Base-by-base conservation (phyloP, 1,140 invertebrate species). In the Ceratoteleas bidentatus region DNA sequence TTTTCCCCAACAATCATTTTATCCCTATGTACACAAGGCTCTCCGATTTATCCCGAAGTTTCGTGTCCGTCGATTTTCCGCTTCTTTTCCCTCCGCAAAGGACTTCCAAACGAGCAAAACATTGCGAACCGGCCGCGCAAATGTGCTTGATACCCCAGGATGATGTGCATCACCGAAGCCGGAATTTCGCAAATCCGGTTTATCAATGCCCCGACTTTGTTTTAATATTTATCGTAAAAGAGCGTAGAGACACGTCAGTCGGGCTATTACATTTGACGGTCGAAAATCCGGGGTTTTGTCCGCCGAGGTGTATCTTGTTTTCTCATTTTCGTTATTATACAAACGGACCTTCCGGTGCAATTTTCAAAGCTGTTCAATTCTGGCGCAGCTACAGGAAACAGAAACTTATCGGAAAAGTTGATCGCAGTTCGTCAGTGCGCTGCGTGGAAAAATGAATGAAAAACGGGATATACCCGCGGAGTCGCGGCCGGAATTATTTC, bases 1-100 rank as follows among this genome's bases (percentile, higher is more conserved):
- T 84, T 84, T 84, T 80, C 57, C 53, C 52, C 73, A 40, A 14
- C 58, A 74, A 80, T 73, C 81, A 84, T 80, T 80, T 84, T 74
- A 77, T 77, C 53, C 72, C 16, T 33, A 65, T 43, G 64, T 66
- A 68, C 72, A 81, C 73, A 83, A 65, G 38, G 47, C 68, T 77
- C 33, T 57, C 36, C 50, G 14, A 49, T 24, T 24, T 24, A 24
- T 24, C 24, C 24, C 24, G 24, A 54, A 76, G 49, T 83, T 80
- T 73, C 62, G 36, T 69, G 68, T 64, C 61, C 50, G 68, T 69
- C 76, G 72, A 84, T 84, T 80, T 80, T 77, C 69, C 54, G 34
- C 58, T 65, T 13, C 61, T 45, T 57, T 57, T 52, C 4, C 33
- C 1, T 4, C 32, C 32, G 38, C 69, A 62, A 72, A 62, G 13